Percentiles rank a stretch among this genome's conserved stretches.
These are phyloP conservation scores for Achatina immaculata DNA, from an alignment of 1,140 invertebrate genomes.

Conservation along the genomic window DNA sequence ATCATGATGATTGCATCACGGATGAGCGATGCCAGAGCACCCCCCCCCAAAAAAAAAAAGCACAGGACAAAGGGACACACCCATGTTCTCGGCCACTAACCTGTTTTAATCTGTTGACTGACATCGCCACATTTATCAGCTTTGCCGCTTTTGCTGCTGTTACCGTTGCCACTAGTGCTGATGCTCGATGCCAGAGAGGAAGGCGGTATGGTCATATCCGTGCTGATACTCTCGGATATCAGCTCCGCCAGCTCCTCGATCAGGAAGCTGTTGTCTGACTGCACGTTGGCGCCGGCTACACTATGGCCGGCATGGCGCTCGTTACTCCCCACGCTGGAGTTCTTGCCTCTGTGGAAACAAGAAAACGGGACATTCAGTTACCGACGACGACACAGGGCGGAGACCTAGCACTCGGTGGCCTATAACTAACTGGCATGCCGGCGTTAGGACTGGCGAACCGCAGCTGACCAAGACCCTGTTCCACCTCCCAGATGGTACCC, in stretches of 20 bases:
- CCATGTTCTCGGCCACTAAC: too few relatives aligned
- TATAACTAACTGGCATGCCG: too few relatives aligned
- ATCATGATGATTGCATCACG: too few relatives aligned
- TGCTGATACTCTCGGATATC: constrained; percentile 28
- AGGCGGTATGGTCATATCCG: constrained; percentile 38
- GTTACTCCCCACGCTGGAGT: neutral
- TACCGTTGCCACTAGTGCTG: neutral
- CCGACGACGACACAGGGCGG: too few relatives aligned
- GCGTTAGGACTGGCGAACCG: too few relatives aligned
- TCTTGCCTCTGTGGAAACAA: neutral
- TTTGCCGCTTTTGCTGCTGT: constrained; percentile 18
- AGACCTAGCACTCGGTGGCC: too few relatives aligned
- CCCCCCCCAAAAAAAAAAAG: too few relatives aligned
- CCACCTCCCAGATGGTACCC: too few relatives aligned
- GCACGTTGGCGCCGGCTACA: neutral
- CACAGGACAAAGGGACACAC: too few relatives aligned
- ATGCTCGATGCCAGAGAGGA: constrained; percentile 13
- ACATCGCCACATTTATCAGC: neutral
- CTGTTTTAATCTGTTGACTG: neutral
- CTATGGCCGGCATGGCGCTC: constrained; percentile 12
- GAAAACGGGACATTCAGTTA: neutral
- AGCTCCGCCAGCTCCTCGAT: constrained; percentile 30
- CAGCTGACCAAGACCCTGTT: too few relatives aligned
- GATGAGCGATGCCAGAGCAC: too few relatives aligned
- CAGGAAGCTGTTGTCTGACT: neutral